A percentile compares a stretch with the other conserved stretches of the same genome.
Conservation (phyloP, 2,888 invertebrate genomes). For the Cheilosia soror region DNA sequence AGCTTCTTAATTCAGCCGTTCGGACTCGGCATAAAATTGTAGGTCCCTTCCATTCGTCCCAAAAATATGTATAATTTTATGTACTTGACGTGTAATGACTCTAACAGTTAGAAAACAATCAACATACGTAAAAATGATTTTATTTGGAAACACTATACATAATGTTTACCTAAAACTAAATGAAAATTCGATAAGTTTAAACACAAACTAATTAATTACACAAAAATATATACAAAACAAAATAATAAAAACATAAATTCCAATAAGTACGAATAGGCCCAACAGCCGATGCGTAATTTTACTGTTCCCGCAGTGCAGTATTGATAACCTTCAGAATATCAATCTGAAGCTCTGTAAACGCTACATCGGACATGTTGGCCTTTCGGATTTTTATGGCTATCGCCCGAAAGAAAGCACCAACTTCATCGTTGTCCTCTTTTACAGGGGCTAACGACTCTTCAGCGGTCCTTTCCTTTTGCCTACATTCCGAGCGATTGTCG, state of each 20-base stretch:
- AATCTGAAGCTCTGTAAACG: slow-evolving; percentile 82
- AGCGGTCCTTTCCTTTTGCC: neutral
- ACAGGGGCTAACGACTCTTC: neutral
- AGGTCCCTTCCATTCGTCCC: too few relatives aligned
- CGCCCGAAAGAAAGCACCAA: slow-evolving; percentile 82
- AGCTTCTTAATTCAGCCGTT: too few relatives aligned
- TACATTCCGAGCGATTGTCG: neutral
- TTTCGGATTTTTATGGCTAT: slow-evolving; percentile 82
- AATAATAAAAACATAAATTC: neutral
- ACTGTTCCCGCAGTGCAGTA: slow-evolving; percentile 80
- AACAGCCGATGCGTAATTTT: neutral
- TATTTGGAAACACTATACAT: neutral
- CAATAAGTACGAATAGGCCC: neutral
- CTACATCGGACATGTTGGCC: slow-evolving; percentile 80
- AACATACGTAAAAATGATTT: neutral
- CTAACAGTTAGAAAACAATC: neutral
- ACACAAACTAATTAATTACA: neutral
- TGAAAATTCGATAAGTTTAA: neutral
- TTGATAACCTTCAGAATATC: slow-evolving; percentile 81
- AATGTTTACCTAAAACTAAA: neutral
- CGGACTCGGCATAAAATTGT: too few relatives aligned
- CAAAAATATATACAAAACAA: neutral
- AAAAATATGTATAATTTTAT: too few relatives aligned
- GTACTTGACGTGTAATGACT: too few relatives aligned
- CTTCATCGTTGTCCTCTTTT: slow-evolving; percentile 80